Conservation (phyloP, 2,888 invertebrate species). For the Tholera decimalis region DNA sequence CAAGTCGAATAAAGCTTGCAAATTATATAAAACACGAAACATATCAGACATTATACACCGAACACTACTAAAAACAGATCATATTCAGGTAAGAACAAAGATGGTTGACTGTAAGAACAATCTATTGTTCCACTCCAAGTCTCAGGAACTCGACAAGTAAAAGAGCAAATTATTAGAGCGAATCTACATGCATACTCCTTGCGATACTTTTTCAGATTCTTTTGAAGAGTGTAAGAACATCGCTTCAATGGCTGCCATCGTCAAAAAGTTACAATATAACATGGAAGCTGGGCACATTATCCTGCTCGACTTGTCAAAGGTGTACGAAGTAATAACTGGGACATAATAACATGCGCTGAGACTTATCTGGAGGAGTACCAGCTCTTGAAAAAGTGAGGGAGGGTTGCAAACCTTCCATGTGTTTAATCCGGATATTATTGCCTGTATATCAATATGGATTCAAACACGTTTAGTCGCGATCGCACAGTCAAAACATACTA, state of each 20-base stretch:
- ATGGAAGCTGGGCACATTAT: slow-evolving; percentile 37
- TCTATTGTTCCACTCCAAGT: slow-evolving; percentile 14
- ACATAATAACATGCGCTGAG: slow-evolving; percentile 22
- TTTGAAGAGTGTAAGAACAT: neutral
- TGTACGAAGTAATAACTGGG: slow-evolving; percentile 41
- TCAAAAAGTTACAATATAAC: slow-evolving; percentile 29
- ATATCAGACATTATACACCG: no score
- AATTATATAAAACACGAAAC: no score
- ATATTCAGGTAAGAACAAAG: no score
- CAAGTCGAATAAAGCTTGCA: no score
- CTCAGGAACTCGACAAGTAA: neutral
- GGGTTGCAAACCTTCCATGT: slow-evolving; percentile 14
- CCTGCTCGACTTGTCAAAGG: slow-evolving; percentile 46
- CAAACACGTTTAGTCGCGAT: no score
- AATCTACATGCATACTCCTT: neutral
- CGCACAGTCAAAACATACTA: no score
- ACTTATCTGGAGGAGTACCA: slow-evolving; percentile 10
- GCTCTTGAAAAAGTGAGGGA: slow-evolving; percentile 6
- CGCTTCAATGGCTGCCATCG: slow-evolving; percentile 38
- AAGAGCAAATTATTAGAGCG: slow-evolving; percentile 17
- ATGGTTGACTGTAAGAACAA: no score
- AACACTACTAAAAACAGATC: no score
- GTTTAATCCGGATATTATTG: slow-evolving; percentile 5
- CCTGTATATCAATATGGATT: neutral
- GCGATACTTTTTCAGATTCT: neutral